Conservation (phyloP, 2,797 vertebrate genomes). For the Arctocebus calabarensis region DNA sequence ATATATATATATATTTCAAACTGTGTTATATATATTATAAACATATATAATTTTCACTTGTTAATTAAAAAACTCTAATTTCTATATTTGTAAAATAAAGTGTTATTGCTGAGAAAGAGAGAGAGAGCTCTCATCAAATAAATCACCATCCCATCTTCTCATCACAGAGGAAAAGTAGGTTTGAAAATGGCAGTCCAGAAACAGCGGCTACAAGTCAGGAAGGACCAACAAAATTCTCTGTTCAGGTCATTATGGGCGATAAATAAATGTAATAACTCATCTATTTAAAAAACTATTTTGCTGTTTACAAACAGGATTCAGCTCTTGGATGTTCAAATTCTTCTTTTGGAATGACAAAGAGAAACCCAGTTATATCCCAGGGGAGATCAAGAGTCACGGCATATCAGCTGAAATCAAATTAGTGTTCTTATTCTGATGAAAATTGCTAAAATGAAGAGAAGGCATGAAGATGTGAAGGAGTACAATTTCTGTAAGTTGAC, state of each 20-base stretch:
- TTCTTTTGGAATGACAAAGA: slow-evolving; percentile 2
- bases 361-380: background rate
- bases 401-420: background rate
- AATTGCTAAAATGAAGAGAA: slow-evolving; percentile 6
- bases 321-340: background rate
- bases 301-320: slow-evolving; percentile 9
- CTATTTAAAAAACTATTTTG: background rate
- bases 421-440: background rate
- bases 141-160: background rate
- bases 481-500: too few relatives aligned
- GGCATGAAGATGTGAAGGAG: background rate
- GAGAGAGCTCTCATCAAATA: background rate
- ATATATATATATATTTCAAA: background rate
- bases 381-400: background rate
- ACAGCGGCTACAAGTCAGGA: background rate
- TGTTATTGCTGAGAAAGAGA: background rate
- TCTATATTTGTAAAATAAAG: background rate
- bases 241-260: background rate
- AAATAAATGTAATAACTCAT: background rate
- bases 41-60: background rate
- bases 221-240: background rate
- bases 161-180: background rate
- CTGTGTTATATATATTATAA: background rate
- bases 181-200: background rate
- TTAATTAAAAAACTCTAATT: background rate